These are phyloP conservation scores for Drosophila paulistorum DNA, from an alignment of 1,140 invertebrate species.

Conservation along the genomic window DNA sequence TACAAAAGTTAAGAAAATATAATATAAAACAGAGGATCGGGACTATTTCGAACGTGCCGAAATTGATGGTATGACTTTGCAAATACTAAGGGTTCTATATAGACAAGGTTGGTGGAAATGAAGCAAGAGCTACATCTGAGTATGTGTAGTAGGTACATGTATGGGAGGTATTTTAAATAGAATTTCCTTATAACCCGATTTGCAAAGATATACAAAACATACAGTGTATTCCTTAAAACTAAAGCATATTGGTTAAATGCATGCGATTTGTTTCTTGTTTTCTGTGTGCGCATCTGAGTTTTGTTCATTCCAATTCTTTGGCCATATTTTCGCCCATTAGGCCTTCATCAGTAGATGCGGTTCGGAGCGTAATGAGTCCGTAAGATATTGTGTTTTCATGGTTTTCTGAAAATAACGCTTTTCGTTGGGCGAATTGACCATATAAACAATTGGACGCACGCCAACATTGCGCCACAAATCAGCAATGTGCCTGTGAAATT, in stretches of 20 bases:
- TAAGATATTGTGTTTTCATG: constrained; percentile 82
- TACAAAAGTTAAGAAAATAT: constrained; percentile 23
- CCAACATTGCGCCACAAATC: constrained; percentile 82
- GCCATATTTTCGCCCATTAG: constrained; percentile 36
- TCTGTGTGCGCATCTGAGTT: constrained; percentile 38
- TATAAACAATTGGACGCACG: constrained; percentile 80
- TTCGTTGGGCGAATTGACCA: constrained; percentile 83
- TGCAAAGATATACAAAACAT: neutral
- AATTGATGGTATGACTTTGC: neutral
- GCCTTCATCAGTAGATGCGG: constrained; percentile 80
- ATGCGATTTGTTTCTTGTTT: constrained; percentile 54
- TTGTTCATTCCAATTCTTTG: constrained; percentile 5
- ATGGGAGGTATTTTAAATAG: too few species aligned
- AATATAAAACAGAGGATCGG: neutral
- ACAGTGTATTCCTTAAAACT: constrained; percentile 31
- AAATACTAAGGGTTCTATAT: neutral
- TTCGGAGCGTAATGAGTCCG: constrained; percentile 80
- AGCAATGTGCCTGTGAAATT: constrained; percentile 71
- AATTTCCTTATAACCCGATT: neutral
- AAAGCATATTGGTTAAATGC: constrained; percentile 63
- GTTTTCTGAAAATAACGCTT: constrained; percentile 82
- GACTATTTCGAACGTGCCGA: neutral
- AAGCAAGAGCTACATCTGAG: neutral
- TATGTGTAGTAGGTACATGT: too few species aligned
- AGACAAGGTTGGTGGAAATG: neutral